phyloP scores from a whole-genome alignment of 2,888 invertebrate species.

The Lymantria monacha region DNA sequence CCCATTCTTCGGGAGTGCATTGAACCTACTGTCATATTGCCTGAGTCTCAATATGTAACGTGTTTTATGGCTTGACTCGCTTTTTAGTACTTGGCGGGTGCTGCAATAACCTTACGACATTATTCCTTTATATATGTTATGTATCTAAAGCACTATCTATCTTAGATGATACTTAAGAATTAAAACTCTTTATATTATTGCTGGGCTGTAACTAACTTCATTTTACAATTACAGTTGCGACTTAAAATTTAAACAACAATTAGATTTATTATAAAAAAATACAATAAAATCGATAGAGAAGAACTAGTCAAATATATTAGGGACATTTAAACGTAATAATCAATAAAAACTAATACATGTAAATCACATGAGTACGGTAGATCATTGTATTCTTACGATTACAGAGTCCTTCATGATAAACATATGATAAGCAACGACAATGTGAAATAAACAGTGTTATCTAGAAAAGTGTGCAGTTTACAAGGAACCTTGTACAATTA shows the following conservation, averaged over 20 bases:
- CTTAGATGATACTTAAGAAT: too few species aligned
- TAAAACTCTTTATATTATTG: too few species aligned
- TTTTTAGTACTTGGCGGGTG: conserved; percentile 51
- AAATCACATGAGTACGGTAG: conserved; percentile 31
- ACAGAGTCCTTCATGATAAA: conserved; percentile 59
- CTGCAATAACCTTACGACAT: conserved; percentile 35
- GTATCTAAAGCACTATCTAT: too few species aligned
- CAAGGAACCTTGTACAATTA: conserved; percentile 25
- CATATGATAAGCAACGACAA: conserved; percentile 46
- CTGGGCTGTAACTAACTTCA: too few species aligned
- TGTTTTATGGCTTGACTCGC: conserved; percentile 65
- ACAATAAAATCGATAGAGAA: too few species aligned
- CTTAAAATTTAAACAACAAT: too few species aligned
- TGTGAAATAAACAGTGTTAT: conserved; percentile 52
- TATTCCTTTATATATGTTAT: too few species aligned
- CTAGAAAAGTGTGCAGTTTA: conserved; percentile 43
- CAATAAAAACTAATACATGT: too few species aligned
- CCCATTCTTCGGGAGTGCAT: conserved; percentile 70
- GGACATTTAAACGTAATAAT: too few species aligned
- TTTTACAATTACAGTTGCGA: too few species aligned
- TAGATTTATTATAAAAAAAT: too few species aligned
- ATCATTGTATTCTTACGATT: conserved; percentile 47
- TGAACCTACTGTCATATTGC: conserved; percentile 70
- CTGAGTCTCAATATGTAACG: conserved; percentile 60
- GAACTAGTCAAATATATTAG: too few species aligned